Evolutionary conservation across 64 coral and sea anemone species (phyloP).

Genomic region (Platygyra sinensis): DNA sequence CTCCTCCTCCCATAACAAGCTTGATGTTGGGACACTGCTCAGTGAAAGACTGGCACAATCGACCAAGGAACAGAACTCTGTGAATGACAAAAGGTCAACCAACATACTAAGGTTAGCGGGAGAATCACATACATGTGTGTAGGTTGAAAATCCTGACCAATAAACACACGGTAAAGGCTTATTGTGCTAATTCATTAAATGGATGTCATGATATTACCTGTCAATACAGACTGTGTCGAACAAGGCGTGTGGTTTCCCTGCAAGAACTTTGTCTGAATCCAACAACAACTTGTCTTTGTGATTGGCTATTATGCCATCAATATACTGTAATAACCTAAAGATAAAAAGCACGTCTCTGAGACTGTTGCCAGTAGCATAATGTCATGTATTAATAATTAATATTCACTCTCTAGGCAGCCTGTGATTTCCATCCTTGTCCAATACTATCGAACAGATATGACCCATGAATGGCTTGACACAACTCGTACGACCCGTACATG

Average conservation of each 20-base stretch:
- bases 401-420: no score
- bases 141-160: not conserved
- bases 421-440: no score
- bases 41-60: slow-evolving; percentile 70
- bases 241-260: slow-evolving; percentile 2
- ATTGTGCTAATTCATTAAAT: not conserved
- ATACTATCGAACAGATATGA: no score
- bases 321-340: slow-evolving; percentile 50
- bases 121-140: no score
- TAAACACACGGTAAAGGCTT: not conserved
- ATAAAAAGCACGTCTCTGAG: not conserved
- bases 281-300: slow-evolving; percentile 58
- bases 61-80: slow-evolving; percentile 85
- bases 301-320: slow-evolving; percentile 64
- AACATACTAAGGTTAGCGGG: not conserved
- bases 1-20: slow-evolving; percentile 65
- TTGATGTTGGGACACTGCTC: slow-evolving; percentile 77
- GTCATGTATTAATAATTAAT: no score
- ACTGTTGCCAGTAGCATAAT: not conserved
- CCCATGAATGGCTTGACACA: no score
- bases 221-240: slow-evolving; percentile 75
- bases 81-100: not conserved
- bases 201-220: slow-evolving; percentile 26
- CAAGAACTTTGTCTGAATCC: not conserved
- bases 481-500: no score